phyloP scores from a whole-genome alignment of 1,140 invertebrate species.

The Euschistus heros region DNA sequence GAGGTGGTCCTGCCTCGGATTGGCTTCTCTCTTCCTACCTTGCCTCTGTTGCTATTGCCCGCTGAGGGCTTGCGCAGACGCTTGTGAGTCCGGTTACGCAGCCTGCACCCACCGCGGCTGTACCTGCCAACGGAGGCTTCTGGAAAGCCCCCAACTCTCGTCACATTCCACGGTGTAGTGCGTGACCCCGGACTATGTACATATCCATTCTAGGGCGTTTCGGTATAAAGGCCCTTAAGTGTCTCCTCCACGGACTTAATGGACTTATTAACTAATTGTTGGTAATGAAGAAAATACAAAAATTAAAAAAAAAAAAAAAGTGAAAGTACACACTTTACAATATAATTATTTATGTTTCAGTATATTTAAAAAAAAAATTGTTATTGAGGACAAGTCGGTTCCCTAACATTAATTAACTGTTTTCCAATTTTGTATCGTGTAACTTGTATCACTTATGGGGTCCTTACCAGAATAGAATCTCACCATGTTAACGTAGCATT shows the following conservation, averaged over 20 bases:
- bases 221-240: slow-evolving; percentile 10
- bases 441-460: neutral
- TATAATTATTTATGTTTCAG: neutral
- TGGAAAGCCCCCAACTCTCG: neutral
- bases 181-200: neutral
- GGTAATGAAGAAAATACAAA: neutral
- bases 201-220: slow-evolving; percentile 4
- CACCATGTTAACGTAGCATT: slow-evolving; percentile 11
- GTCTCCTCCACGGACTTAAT: slow-evolving; percentile 12
- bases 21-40: slow-evolving; percentile 67
- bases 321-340: neutral
- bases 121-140: slow-evolving; percentile 35
- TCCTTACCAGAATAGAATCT: slow-evolving; percentile 2
- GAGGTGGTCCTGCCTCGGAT: slow-evolving; percentile 74
- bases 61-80: slow-evolving; percentile 62
- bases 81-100: slow-evolving; percentile 71
- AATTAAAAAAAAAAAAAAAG: neutral
- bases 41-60: slow-evolving; percentile 90
- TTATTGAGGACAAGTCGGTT: neutral
- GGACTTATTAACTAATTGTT: slow-evolving; percentile 17
- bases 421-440: neutral
- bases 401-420: neutral
- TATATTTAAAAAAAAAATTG: neutral
- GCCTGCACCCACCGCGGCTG: slow-evolving; percentile 61
- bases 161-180: slow-evolving; percentile 8